These are phyloP conservation scores for Actenoides hombroni DNA, from an alignment of 2,113 vertebrate species.

Conservation along the genomic window DNA sequence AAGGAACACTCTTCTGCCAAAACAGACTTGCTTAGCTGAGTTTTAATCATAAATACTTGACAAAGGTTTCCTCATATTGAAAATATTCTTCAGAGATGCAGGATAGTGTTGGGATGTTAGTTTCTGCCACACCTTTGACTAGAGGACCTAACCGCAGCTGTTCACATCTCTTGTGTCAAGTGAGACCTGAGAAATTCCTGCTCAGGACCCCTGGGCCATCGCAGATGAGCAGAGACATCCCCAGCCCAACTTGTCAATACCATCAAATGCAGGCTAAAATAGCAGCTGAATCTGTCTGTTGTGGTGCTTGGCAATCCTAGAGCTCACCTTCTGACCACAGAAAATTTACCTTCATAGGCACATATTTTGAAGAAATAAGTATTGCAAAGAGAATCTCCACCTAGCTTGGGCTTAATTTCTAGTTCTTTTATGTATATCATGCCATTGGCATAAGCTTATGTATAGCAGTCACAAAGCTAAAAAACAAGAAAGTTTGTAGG, in stretches of 20 bases:
- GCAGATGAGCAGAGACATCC: not conserved
- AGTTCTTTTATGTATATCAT: not conserved
- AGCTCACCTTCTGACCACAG: not conserved
- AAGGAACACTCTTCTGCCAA: not conserved
- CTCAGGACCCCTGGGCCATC: not conserved
- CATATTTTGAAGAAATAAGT: not conserved
- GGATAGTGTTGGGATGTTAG: not conserved
- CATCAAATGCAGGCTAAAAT: not conserved
- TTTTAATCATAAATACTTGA: not conserved
- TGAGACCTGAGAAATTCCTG: not conserved
- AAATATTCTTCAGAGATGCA: not conserved
- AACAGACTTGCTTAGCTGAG: not conserved
- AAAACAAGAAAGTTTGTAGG: not conserved
- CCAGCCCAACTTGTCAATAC: not conserved
- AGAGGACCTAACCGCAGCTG: not conserved
- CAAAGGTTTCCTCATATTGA: not conserved
- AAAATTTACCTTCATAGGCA: not conserved
- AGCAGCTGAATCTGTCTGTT: not conserved
- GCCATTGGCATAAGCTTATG: not conserved
- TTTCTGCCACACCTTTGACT: not conserved
- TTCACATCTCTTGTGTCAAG: not conserved
- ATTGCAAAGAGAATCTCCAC: not conserved
- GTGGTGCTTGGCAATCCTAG: not conserved
- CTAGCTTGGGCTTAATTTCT: not conserved
- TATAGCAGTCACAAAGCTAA: not conserved